Evolutionary conservation across 2,888 invertebrate species (phyloP), one percentile per base, ranked within the genome.

Genomic region (Cheilosia soror): DNA sequence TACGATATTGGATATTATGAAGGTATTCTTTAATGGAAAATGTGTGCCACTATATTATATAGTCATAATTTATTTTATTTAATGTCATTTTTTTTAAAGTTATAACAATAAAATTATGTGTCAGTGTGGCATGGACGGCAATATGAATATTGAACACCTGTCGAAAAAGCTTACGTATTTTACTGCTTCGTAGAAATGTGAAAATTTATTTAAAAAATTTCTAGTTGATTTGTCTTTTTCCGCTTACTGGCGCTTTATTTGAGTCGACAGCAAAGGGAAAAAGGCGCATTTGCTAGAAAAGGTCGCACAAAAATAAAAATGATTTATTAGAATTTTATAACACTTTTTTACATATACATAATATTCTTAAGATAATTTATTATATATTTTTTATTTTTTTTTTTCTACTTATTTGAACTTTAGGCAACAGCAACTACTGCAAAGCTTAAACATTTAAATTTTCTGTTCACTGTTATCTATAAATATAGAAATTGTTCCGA

Each of bases 191-290:
- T 2, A 27, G 15, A 49, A 27, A 25, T 11, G 15, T 11, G 29
- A 6, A 1, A 4, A 29, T 5, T 20, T n/a, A 13, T 13, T 62
- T 29, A 33, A 6, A 6, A 20, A 20, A 79, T 89, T 91, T 92
- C 91, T 90, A 89, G 92, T 92, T 90, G 91, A 92, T 92, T 91
- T 92, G 92, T 92, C 92, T 92, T 92, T 92, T 92, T 92, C 92
- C 92, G 92, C 92, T 92, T 92, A 92, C 92, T 92, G 92, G 89
- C 92, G 92, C 92, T 92, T 89, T 89, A 88, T 89, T 89, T 85
- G 89, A 89, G 91, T 89, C 92, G 92, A 91, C 92, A 92, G 92
- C 91, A 92, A 92, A 92, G 91, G 91, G 92, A 90, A 92, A 92
- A 90, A 91, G 92, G 90, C 92, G 90, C 90, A 92, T 92, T 90